A percentile compares a stretch with the other conserved stretches of the same genome.
phyloP scores from a whole-genome alignment of 2,797 vertebrate genomes.

The Phylloscopus collybita region DNA sequence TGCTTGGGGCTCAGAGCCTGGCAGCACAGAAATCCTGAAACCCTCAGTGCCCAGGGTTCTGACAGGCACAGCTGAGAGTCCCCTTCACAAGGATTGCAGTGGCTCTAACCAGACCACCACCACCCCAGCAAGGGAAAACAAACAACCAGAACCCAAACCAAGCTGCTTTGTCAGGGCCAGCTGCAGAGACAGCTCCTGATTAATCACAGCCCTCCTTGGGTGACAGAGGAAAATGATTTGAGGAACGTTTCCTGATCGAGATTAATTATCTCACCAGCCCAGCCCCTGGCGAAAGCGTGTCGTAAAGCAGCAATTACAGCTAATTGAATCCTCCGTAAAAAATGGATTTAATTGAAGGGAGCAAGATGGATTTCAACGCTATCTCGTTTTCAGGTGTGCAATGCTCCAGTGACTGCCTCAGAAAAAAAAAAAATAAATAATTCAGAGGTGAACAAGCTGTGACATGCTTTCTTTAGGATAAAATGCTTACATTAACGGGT shows the following conservation, averaged over 20 bases:
- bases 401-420: background rate
- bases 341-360: conserved; percentile 23
- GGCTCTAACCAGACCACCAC: background rate
- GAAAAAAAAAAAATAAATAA: background rate
- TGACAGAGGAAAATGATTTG: background rate
- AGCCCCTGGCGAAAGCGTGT: conserved; percentile 2
- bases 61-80: background rate
- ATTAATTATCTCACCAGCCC: background rate
- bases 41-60: background rate
- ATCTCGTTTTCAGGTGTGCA: conserved; percentile 21
- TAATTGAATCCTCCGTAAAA: conserved; percentile 41
- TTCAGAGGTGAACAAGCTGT: background rate
- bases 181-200: background rate
- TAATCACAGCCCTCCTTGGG: background rate
- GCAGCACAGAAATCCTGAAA: background rate
- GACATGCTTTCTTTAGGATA: background rate
- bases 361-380: background rate
- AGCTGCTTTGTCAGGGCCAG: conserved; percentile 39
- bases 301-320: conserved; percentile 35
- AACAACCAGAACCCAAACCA: background rate
- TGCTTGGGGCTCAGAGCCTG: background rate
- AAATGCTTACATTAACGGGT: background rate
- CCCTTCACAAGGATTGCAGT: background rate
- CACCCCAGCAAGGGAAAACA: background rate
- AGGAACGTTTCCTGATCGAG: background rate